Evolutionary conservation across 2,888 invertebrate genomes (phyloP), one percentile per base, ranked within the genome.

Genomic region (Cheilosia pagana): DNA sequence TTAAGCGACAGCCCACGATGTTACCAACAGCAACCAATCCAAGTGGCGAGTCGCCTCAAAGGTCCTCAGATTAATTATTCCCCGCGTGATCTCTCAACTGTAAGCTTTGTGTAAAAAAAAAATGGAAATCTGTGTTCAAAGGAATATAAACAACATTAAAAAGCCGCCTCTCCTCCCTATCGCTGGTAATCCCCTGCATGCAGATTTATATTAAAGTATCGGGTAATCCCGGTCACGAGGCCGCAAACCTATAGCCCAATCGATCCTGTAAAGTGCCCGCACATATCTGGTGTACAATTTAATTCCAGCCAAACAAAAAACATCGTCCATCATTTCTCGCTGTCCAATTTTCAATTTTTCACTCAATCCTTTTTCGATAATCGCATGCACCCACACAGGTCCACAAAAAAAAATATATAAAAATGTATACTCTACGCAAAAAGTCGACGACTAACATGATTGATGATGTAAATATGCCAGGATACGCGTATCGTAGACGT

Each of bases 271-370:
- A 57, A 45, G 35, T 31, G 45, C 35, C 50, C 23, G n/a, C n/a
- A 35, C 21, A 16, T 31, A 19, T 62, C 50, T 72, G 31, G 31
- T 60, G 60, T 31, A 39, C 25, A 52, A 53, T 85, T 75, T 79
- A 81, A 71, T 60, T 81, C 60, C 25, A 67, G 62, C 35, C 81
- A 71, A 85, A 81, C 68, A 75, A 62, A 74, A 70, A 79, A 53
- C 65, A 75, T 81, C 85, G 85, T 85, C 74, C 85, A 85, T 85
- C 85, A 85, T 85, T 76, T 75, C 21, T 41, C 43, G 70, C 81
- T 81, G 85, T 85, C 81, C 81, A 76, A 85, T 85, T 81, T 85
- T 85, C 85, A 81, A 81, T 85, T 85, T 85, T 75, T 75, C 81
- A 79, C 79, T 85, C 85, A 85, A 85, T 85, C 65, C 81, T 85